Conservation (phyloP, 1,140 invertebrate species). For the Apis cerana region DNA sequence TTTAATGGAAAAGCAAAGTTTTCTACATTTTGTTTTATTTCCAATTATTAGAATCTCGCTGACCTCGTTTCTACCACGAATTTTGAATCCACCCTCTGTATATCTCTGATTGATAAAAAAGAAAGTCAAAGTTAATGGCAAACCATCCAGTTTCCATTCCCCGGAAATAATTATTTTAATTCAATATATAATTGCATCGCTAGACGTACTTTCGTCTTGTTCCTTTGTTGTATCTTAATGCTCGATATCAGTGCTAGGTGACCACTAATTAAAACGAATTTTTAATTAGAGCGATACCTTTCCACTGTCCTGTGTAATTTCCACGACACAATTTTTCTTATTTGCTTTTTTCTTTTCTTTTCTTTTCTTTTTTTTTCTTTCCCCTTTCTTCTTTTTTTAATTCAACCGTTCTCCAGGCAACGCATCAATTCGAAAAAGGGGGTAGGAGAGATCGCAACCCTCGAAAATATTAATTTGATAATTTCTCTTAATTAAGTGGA, state of each 20-base stretch:
- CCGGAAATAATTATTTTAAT: too few relatives aligned
- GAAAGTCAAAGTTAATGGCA: too few relatives aligned
- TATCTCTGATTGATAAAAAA: too few relatives aligned
- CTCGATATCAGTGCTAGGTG: background rate
- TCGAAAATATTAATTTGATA: conserved; percentile 16
- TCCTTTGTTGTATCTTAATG: background rate
- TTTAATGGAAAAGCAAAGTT: too few relatives aligned
- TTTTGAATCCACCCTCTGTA: too few relatives aligned
- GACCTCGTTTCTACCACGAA: too few relatives aligned
- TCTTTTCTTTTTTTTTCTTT: too few relatives aligned
- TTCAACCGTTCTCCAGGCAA: background rate
- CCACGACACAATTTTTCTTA: background rate
- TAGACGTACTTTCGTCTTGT: background rate
- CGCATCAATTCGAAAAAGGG: background rate
- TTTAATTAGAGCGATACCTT: conserved; percentile 1
- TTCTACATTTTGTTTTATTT: too few relatives aligned
- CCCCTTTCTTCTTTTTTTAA: background rate
- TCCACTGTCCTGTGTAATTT: background rate
- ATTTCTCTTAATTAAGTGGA: conserved; percentile 11
- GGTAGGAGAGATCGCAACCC: background rate
- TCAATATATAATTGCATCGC: too few relatives aligned
- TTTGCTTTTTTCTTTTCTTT: too few relatives aligned
- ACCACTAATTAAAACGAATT: background rate
- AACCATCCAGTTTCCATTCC: too few relatives aligned
- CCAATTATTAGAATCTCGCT: too few relatives aligned